A percentile compares a stretch with the other conserved stretches of the same genome.
These are phyloP conservation scores for Zophobas morio DNA, from an alignment of 1,140 invertebrate genomes.

Conservation along the genomic window DNA sequence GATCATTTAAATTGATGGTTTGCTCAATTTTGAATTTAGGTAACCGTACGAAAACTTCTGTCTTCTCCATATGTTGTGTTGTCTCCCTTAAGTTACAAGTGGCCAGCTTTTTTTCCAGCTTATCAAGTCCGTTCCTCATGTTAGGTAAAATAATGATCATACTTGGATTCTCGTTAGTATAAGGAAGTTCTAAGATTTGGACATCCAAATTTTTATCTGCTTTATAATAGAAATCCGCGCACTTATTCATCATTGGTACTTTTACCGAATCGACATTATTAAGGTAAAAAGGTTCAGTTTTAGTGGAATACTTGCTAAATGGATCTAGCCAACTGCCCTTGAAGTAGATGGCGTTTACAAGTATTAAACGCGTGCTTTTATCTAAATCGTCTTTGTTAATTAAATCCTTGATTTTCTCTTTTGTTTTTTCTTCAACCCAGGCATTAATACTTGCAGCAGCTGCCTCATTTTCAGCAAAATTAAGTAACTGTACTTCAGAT, in stretches of 20 bases:
- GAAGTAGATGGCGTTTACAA: slow-evolving; percentile 90
- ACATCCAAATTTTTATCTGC: slow-evolving; percentile 65
- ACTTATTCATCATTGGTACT: slow-evolving; percentile 74
- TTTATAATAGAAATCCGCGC: slow-evolving; percentile 69
- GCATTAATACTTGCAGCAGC: slow-evolving; percentile 74
- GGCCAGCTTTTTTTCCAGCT: slow-evolving; percentile 37
- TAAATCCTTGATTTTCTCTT: slow-evolving; percentile 79
- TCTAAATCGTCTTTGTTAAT: slow-evolving; percentile 72
- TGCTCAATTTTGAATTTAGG: slow-evolving; percentile 68
- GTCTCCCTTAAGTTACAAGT: not conserved
- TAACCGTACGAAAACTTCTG: slow-evolving; percentile 54
- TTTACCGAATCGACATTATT: slow-evolving; percentile 56
- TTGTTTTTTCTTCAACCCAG: slow-evolving; percentile 81
- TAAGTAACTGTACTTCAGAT: slow-evolving; percentile 69
- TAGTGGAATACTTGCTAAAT: slow-evolving; percentile 69
- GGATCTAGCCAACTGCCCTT: slow-evolving; percentile 72
- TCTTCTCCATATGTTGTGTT: slow-evolving; percentile 26
- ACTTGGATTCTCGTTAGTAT: slow-evolving; percentile 72
- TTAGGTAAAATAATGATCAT: slow-evolving; percentile 78
- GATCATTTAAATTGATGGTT: not conserved
- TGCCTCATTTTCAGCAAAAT: slow-evolving; percentile 68
- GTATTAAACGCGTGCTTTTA: slow-evolving; percentile 73
- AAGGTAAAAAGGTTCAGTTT: slow-evolving; percentile 68
- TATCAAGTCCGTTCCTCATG: slow-evolving; percentile 69
- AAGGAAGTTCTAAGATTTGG: slow-evolving; percentile 72